Base-by-base conservation (phyloP, 53 echinoderm and acorn worm genomes). In the Echinarachnius parma region DNA sequence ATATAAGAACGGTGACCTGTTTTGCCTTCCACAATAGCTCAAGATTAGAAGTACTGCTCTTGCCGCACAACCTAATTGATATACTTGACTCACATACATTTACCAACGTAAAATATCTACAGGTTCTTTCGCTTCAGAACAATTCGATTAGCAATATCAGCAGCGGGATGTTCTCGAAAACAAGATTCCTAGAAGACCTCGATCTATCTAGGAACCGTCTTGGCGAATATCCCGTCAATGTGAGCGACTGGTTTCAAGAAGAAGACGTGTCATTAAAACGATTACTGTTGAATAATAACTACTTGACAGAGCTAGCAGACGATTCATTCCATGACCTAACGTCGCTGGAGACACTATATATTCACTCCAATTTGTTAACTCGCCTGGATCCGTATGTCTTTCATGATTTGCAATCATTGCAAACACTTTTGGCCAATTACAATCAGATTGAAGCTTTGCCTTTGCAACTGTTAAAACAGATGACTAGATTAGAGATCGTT, bases 101-200 rank as follows among this genome's bases (percentile, higher is more conserved):
- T 57, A 23, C 26, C 14, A 55, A 54, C 15, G 11, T 57, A 26
- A 9, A 34, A 25, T 46, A 24, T 36, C 44, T 72, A 39, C 74
- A 54, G 9, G 54, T 54, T 57, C 56, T 72, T 25, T 36, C 54
- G 16, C 57, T 72, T 4, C 74, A 28, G 56, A 72, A 72, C 28
- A 72, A 72, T 57, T 72, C 74, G n/a, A 72, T 72, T 1, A 72
- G 74, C 74, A 72, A 72, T 72, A 57, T 72, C 8, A 39, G 56
- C 22, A 54, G 29, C 16, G 3, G 28, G 9, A 57, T 26, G 57
- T 56, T 72, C 46, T 39, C 2, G 8, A 18, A 26, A 25, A 35
- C 34, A 9, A 54, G 4, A 24, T 54, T n/a, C 34, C 74, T 72
- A 14, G 26, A 36, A n/a, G 57, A 56, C 39, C 23, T 72, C 18